These are phyloP conservation scores for Engraulis encrasicolus DNA, from an alignment of 2,113 vertebrate species.

Conservation along the genomic window DNA sequence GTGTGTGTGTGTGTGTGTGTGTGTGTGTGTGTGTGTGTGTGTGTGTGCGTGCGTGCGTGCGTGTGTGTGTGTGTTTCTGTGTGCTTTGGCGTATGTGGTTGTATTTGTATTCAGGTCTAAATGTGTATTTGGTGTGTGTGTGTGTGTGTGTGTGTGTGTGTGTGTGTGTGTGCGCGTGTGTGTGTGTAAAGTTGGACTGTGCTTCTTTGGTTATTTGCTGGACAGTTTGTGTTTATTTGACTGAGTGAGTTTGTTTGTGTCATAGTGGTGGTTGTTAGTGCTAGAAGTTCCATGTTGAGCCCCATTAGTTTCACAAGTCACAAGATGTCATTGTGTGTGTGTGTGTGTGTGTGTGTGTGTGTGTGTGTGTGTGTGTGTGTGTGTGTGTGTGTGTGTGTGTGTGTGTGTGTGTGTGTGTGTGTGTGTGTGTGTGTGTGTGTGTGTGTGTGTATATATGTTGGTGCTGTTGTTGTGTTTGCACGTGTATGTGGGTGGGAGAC, in stretches of 20 bases:
- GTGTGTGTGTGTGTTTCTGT: no score
- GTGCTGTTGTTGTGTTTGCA: background rate
- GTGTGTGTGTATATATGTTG: background rate
- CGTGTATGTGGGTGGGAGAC: background rate
- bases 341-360: no score
- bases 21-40: background rate
- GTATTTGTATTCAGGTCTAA: no score
- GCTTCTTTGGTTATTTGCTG: no score
- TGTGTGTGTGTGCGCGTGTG: no score
- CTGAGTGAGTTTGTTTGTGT: background rate
- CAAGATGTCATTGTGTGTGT: background rate
- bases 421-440: background rate
- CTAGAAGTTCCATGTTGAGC: background rate
- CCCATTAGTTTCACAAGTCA: background rate
- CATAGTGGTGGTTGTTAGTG: background rate
- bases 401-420: background rate
- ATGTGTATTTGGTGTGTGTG: no score
- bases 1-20: conserved; percentile 32
- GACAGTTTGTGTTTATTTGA: conserved; percentile 13
- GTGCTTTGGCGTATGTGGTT: no score
- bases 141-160: no score
- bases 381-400: no score
- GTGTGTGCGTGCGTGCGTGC: no score
- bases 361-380: no score
- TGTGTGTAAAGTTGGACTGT: no score